phyloP scores from a whole-genome alignment of 92 coral and sea anemone species.

The Nematostella vectensis region DNA sequence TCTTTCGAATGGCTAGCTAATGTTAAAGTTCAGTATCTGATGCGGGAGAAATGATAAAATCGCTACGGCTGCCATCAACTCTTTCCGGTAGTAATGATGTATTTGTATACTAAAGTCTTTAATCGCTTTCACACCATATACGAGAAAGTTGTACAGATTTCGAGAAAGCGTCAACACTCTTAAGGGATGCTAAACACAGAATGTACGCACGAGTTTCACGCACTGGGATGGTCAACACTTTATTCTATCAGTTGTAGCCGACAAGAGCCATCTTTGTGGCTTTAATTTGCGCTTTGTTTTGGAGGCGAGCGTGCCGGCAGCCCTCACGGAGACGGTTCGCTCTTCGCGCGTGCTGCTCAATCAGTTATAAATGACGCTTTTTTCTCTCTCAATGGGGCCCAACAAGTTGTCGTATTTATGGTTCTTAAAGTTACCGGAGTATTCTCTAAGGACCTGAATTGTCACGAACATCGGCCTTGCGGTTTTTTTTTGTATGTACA shows the following conservation, averaged over 20 bases:
- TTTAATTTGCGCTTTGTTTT: conserved; percentile 92
- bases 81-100: conserved; percentile 83
- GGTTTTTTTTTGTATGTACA: conserved; percentile 76
- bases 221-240: conserved; percentile 49
- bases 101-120: conserved; percentile 87
- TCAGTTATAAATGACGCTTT: conserved; percentile 26
- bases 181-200: too few species aligned
- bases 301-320: conserved; percentile 74
- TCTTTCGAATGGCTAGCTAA: conserved; percentile 22
- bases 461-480: conserved; percentile 37
- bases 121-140: conserved; percentile 87
- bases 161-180: too few species aligned
- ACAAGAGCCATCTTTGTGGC: conserved; percentile 82
- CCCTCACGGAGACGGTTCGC: conserved; percentile 47
- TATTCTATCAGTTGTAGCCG: conserved; percentile 76
- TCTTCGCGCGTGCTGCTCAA: conserved; percentile 30
- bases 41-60: conserved; percentile 67
- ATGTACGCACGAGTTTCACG: too few species aligned
- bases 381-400: conserved; percentile 10
- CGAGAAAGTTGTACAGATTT: conserved; percentile 59
- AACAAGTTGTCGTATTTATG: conserved; percentile 14
- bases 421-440: conserved; percentile 15
- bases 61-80: conserved; percentile 59
- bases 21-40: conserved; percentile 61
- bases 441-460: not conserved